Base-by-base conservation (phyloP, 2,888 invertebrate species). In the Laothoe populi region DNA sequence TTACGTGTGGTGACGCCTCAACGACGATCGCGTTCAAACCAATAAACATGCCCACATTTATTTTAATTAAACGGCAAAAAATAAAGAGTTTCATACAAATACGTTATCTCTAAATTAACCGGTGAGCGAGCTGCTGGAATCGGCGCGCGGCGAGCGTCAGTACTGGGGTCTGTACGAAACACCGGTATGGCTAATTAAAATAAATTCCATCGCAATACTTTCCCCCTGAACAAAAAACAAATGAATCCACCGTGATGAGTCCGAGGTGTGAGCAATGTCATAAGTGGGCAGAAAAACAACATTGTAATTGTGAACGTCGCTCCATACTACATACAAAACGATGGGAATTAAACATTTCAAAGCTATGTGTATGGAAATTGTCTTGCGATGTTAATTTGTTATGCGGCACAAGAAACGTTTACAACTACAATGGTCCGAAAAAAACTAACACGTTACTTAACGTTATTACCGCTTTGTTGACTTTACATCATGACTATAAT, bases 201-300 rank as follows among this genome's bases (percentile, higher is more conserved):
- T 81, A 86, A 87, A 87, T 88, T 82, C 85, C 80, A 71, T 71
- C 66, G 75, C 78, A 79, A 81, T 81, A 79, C 81, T 80, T 87
- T 83, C 82, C 78, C 75, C 70, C 64, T n/a, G 64, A 38, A 72
- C 76, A 87, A 88, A 87, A 88, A 88, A 78, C 71, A 75, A 78
- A 80, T 79, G 83, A 83, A 84, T 83, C 78, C 71, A 66, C 74
- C 72, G 73, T 78, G 82, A 83, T 79, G 79, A 80, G 72, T 84
- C 69, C 77, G 79, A 88, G 85, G 90, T 90, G 90, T 89, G 86
- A 88, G 85, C 76, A 79, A 83, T 87, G 84, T 82, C 81, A 81
- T 87, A 86, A 87, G 80, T 85, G 74, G 82, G 77, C 80, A 82
- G 84, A 53, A 53, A 53, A 53, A 85, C 81, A 78, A 77, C 80